Evolutionary conservation across 2,113 vertebrate genomes (phyloP).

Genomic region (Nannospalax galili): DNA sequence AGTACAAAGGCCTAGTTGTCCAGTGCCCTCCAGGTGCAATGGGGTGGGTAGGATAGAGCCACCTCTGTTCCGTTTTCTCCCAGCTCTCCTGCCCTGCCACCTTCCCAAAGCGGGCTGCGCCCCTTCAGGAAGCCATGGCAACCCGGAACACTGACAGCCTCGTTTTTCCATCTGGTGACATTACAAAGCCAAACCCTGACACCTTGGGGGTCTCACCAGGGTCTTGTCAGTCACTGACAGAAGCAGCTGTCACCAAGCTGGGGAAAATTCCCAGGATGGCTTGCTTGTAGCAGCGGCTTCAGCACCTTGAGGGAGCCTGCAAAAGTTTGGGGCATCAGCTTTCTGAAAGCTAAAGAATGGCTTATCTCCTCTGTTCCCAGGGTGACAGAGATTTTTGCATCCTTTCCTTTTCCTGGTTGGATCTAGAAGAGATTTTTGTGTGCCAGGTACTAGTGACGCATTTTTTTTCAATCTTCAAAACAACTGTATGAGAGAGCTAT

Average conservation of each 20-base stretch:
- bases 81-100: not conserved
- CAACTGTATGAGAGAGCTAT: slow-evolving; percentile 10
- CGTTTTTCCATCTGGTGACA: not conserved
- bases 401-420: not conserved
- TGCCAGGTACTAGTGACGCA: slow-evolving; percentile 43
- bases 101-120: not conserved
- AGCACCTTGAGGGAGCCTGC: not conserved
- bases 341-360: not conserved
- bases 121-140: not conserved
- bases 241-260: not conserved
- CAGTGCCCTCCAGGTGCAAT: not conserved
- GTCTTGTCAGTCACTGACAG: not conserved
- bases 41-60: accelerated
- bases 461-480: slow-evolving; percentile 17
- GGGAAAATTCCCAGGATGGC: not conserved
- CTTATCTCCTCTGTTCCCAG: slow-evolving; percentile 45
- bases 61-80: not conserved
- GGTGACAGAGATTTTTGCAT: slow-evolving; percentile 26
- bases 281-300: not conserved
- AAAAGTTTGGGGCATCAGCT: not conserved
- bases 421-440: not conserved
- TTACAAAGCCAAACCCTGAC: not conserved
- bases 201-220: not conserved
- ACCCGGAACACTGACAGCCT: accelerated
- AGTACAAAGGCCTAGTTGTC: not conserved